phyloP scores from a whole-genome alignment of 1,140 invertebrate species.

The Trichonephila clavata region DNA sequence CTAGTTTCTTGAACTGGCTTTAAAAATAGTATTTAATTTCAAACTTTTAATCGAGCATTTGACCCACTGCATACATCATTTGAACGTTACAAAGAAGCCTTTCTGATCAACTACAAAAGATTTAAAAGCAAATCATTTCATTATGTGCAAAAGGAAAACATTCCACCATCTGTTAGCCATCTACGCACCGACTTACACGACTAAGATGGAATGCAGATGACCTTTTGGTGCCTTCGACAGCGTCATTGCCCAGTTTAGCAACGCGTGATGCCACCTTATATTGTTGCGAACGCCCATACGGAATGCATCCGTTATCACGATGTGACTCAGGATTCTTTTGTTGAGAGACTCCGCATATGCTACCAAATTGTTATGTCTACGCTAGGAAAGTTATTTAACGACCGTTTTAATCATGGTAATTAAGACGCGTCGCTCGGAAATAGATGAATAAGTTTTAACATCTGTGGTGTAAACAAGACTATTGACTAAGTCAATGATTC shows the following conservation, averaged over 20 bases:
- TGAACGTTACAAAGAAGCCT: no score
- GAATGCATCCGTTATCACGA: constrained; percentile 36
- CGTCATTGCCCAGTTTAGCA: constrained; percentile 61
- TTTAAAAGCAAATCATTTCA: no score
- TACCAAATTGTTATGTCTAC: neutral
- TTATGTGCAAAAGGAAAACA: neutral
- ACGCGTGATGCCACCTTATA: constrained; percentile 16
- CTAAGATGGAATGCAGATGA: constrained; percentile 64
- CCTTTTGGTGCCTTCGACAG: constrained; percentile 49
- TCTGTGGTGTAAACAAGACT: neutral
- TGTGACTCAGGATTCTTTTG: neutral
- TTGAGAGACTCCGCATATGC: neutral
- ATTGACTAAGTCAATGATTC: neutral
- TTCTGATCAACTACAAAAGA: no score
- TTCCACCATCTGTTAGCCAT: constrained; percentile 33
- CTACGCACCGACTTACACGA: neutral
- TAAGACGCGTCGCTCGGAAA: neutral
- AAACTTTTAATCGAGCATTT: no score
- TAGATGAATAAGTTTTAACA: neutral
- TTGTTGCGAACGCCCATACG: constrained; percentile 51
- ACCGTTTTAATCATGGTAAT: neutral
- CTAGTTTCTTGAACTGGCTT: no score
- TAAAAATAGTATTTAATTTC: no score
- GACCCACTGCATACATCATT: no score
- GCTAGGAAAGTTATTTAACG: neutral